Base-by-base conservation (phyloP, 1,140 invertebrate genomes). In the Macrobrachium rosenbergii region DNA sequence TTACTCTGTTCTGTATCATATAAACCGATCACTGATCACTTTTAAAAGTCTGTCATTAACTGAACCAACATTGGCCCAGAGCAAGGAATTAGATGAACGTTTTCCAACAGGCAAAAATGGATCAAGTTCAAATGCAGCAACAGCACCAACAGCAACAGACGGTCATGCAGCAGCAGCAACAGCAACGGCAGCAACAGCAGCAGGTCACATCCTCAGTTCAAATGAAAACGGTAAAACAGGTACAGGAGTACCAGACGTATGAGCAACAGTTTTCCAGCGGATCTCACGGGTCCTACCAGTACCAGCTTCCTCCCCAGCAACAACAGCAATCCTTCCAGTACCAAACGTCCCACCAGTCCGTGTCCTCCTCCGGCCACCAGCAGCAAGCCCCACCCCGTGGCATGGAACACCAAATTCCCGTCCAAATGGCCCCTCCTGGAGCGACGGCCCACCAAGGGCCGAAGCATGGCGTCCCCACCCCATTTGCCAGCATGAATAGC, bases 91-190 rank as follows among this genome's bases (percentile, higher is more conserved):
- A 82, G 81, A 45, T 52, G 60, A 52, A 58, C 81, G 28, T 82
- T 82, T 82, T 82, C 81, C 81, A 59, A 82, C 81, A 82, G 81
- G 81, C 81, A 64, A 82, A 72, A 82, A 77, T 77, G 75, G 75
- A 77, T 58, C 75, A 72, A 58, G 81, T 59, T 45, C 72, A 75
- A 59, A 45, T 21, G 75, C 67, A 72, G 67, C 52, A 52, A 52
- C 52, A 52, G 52, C 12, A 52, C 6, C 52, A 52, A 5, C 52
- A 52, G 12, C 28, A 37, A 37, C 17, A n/a, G 73, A 37, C 3
- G 17, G n/a, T n/a, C 67, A 19, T 37, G n/a, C 19, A 45, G 67
- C 64, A 64, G 43, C 81, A 82, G 21, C 64, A 58, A 16, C 81
- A 82, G 11, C 81, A 82, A n/a, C 79, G 52, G 64, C 81, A 82